phyloP scores from a whole-genome alignment of 2,888 invertebrate species.

The Euclidia mi region DNA sequence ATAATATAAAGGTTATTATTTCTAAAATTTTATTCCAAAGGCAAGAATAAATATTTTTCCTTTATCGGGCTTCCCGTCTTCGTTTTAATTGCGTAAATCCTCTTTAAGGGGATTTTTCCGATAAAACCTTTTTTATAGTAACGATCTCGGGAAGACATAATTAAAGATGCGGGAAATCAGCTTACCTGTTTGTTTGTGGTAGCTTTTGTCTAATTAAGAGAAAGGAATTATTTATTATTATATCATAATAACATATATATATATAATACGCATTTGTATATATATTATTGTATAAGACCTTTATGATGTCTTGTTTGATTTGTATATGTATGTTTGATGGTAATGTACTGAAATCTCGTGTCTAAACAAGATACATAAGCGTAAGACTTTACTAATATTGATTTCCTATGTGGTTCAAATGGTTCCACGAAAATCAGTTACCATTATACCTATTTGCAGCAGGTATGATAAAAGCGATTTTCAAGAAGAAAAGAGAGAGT shows the following conservation, averaged over 20 bases:
- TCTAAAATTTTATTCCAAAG: slow-evolving; percentile 66
- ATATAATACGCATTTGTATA: no score
- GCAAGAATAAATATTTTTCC: slow-evolving; percentile 69
- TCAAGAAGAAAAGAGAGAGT: no score
- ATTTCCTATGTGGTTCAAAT: no score
- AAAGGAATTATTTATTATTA: background rate
- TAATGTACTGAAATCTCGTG: no score
- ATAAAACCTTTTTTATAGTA: slow-evolving; percentile 71
- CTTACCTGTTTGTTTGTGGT: slow-evolving; percentile 67
- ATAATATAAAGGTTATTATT: slow-evolving; percentile 45
- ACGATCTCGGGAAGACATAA: slow-evolving; percentile 68
- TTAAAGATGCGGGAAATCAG: slow-evolving; percentile 73
- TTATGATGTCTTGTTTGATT: no score
- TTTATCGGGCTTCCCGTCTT: slow-evolving; percentile 66
- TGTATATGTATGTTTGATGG: no score
- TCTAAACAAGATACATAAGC: no score
- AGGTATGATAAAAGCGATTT: no score
- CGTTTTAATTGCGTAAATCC: slow-evolving; percentile 85
- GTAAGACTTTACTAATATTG: no score
- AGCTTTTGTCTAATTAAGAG: slow-evolving; percentile 53
- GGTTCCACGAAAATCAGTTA: no score
- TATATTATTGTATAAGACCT: no score
- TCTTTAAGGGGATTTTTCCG: slow-evolving; percentile 74
- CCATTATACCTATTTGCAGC: no score
- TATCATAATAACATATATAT: background rate